phyloP scores from a whole-genome alignment of 2,888 invertebrate species.

The Drosophila mercatorum region DNA sequence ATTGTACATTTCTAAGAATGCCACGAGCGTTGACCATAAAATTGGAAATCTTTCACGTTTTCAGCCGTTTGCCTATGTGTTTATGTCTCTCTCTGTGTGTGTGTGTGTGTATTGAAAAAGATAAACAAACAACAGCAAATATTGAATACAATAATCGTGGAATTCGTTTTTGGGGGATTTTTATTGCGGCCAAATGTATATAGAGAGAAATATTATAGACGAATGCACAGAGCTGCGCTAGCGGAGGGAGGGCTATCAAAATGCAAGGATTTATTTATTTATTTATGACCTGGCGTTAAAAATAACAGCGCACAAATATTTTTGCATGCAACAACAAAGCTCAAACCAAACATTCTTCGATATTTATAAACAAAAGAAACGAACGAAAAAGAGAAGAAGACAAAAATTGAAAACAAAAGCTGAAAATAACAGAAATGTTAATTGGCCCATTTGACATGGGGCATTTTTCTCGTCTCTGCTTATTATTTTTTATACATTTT shows the following conservation, averaged over 20 bases:
- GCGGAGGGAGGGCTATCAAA: slow-evolving; percentile 40
- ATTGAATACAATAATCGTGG: slow-evolving; percentile 53
- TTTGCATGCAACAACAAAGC: slow-evolving; percentile 63
- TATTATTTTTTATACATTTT: not conserved
- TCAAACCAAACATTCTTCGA: slow-evolving; percentile 68
- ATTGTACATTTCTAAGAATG: slow-evolving; percentile 62
- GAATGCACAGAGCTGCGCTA: slow-evolving; percentile 4
- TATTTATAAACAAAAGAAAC: slow-evolving; percentile 76
- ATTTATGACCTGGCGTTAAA: slow-evolving; percentile 61
- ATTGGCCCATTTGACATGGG: slow-evolving; percentile 81
- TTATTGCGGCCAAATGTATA: slow-evolving; percentile 49
- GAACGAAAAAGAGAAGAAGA: slow-evolving; percentile 2
- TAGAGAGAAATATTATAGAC: slow-evolving; percentile 46
- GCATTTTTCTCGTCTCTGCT: slow-evolving; percentile 55
- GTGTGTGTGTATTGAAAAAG: slow-evolving; percentile 32
- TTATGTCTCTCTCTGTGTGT: too few relatives aligned
- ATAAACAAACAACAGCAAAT: slow-evolving; percentile 67
- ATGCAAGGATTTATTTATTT: slow-evolving; percentile 73
- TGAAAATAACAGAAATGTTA: slow-evolving; percentile 77
- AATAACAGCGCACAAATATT: slow-evolving; percentile 67
- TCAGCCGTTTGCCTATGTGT: slow-evolving; percentile 11
- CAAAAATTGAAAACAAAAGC: slow-evolving; percentile 50
- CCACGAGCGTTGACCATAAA: slow-evolving; percentile 77
- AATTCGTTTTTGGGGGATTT: slow-evolving; percentile 53
- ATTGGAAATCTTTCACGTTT: slow-evolving; percentile 77